A percentile compares a stretch with the other conserved stretches of the same genome.
phyloP scores from a whole-genome alignment of 2,113 vertebrate species.

The Dipodomys merriami region DNA sequence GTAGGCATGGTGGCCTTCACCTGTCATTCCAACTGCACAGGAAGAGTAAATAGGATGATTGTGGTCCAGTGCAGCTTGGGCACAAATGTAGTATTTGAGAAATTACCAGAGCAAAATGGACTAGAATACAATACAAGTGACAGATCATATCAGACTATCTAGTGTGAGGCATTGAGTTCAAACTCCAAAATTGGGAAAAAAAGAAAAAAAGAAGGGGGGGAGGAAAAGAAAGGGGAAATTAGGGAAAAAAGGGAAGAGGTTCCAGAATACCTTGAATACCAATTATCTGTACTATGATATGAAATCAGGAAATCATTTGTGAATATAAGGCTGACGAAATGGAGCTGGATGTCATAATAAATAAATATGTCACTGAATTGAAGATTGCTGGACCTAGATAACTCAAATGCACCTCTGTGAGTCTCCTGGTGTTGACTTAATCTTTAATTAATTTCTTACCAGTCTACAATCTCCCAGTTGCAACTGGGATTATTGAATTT shows the following conservation, averaged over 20 bases:
- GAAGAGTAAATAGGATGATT: no score
- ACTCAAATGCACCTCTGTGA: background rate
- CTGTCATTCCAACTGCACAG: no score
- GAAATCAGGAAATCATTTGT: background rate
- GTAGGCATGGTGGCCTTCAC: no score
- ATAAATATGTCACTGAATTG: background rate
- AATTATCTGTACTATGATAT: background rate
- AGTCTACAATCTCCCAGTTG: background rate
- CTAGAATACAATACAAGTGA: no score
- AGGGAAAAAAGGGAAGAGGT: background rate
- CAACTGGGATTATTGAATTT: background rate
- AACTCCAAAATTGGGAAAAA: no score
- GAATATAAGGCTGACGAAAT: background rate
- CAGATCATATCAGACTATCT: no score
- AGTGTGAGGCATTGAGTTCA: no score
- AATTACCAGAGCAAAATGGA: no score
- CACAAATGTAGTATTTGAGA: no score
- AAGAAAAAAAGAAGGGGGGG: no score
- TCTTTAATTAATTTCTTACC: background rate
- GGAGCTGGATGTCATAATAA: background rate
- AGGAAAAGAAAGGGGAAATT: background rate
- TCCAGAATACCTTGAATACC: background rate
- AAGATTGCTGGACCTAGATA: background rate
- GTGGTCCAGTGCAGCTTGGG: no score
- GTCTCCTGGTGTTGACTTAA: background rate